Conservation (phyloP, 1,140 invertebrate genomes). For the Papilio dardanus region DNA sequence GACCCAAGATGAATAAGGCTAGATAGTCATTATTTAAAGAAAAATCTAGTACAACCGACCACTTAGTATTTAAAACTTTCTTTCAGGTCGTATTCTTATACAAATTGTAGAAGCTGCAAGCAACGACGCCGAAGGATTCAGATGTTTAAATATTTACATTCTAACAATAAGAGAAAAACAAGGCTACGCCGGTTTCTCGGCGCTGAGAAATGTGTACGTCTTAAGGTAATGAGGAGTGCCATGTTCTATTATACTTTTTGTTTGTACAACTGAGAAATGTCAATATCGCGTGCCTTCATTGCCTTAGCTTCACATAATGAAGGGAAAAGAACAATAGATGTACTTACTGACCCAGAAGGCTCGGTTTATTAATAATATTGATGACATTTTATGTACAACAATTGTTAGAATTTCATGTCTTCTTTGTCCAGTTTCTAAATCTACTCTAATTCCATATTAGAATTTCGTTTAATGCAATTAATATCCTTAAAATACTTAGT, state of each 20-base stretch:
- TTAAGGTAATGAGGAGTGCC: conserved; percentile 43
- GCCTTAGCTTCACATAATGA: conserved; percentile 29
- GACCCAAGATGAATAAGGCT: too few relatives aligned
- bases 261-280: conserved; percentile 49
- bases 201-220: conserved; percentile 9
- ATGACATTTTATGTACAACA: not conserved
- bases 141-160: conserved; percentile 32
- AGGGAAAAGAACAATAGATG: not conserved
- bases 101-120: not conserved
- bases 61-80: not conserved
- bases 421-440: not conserved
- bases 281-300: conserved; percentile 50
- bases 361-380: not conserved
- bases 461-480: too few relatives aligned
- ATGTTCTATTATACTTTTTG: conserved; percentile 46
- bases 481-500: too few relatives aligned
- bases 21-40: not conserved
- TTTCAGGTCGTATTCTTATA: conserved; percentile 3
- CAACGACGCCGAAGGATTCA: conserved; percentile 15
- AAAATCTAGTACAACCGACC: conserved; percentile 34
- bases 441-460: too few relatives aligned
- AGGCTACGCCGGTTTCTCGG: conserved; percentile 9
- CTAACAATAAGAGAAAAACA: conserved; percentile 31
- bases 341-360: not conserved
- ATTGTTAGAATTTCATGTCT: not conserved